Evolutionary conservation across 2,888 invertebrate genomes (phyloP), one percentile per base, ranked within the genome.

Genomic region (Synergus laeviventris): DNA sequence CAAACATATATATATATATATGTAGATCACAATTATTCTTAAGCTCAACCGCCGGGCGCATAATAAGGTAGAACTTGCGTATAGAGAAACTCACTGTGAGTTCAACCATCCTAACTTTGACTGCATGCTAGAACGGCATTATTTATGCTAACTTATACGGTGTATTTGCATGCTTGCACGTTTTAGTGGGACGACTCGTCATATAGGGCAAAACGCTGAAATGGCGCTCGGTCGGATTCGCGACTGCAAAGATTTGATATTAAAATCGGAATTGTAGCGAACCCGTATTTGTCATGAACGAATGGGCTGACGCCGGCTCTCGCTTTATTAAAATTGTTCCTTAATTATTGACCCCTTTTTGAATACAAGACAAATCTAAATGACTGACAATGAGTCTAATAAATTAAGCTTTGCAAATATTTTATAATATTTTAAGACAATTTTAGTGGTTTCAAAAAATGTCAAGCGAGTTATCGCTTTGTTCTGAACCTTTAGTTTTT

Each of bases 71-170:
- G 39, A 62, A 62, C 39, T 62, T 62, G 62, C 62, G 62, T 62
- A n/a, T 14, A 36, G 16, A 70, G 70, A 49, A 31, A 56, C 56
- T 56, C 11, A 56, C 21, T 56, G 56, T 12, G 45, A 70, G 70
- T 42, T 49, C 31, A 70, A n/a, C 31, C 36, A n/a, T 24, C 42
- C 61, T 18, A 62, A 62, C 61, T 62, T 62, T 38, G 38, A 4
- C 64, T 64, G 5, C 9, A 42, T 5, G 38, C 42, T 64, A 39
- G 70, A 49, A 12, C 7, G 49, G 70, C 70, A 49, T 70, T 70
- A 70, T 70, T 70, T 70, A 70, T 70, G 70, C 70, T 49, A 45
- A 70, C 70, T 49, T 70, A 70, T 70, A 31, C 31, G 21, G 45
- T 70, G 70, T 7, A 70, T 70, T 70, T 70, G 70, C 70, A 49